These are phyloP conservation scores for Cheilosia grossa DNA, from an alignment of 2,888 invertebrate species.

Conservation along the genomic window DNA sequence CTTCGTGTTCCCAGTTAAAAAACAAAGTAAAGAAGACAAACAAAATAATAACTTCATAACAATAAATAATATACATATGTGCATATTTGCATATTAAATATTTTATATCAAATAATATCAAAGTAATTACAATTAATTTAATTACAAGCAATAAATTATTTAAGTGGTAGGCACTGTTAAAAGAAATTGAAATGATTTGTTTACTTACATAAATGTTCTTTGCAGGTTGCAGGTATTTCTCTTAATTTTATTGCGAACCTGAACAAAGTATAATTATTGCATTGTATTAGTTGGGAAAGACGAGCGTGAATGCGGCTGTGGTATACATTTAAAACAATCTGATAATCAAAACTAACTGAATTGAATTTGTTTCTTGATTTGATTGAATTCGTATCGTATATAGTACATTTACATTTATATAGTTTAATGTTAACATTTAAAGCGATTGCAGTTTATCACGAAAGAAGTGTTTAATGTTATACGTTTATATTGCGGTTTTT, in stretches of 20 bases:
- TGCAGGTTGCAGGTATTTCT: slow-evolving; percentile 37
- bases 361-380: slow-evolving; percentile 39
- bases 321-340: slow-evolving; percentile 45
- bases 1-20: slow-evolving; percentile 42
- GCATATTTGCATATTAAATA: slow-evolving; percentile 49
- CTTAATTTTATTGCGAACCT: slow-evolving; percentile 25
- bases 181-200: slow-evolving; percentile 4
- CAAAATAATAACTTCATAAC: slow-evolving; percentile 16
- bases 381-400: slow-evolving; percentile 40
- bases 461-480: slow-evolving; percentile 52
- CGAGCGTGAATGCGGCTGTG: slow-evolving; percentile 33
- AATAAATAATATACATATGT: slow-evolving; percentile 45
- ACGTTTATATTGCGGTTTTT: slow-evolving; percentile 57
- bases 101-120: slow-evolving; percentile 70
- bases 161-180: slow-evolving; percentile 56
- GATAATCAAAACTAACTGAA: slow-evolving; percentile 30
- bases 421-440: slow-evolving; percentile 74
- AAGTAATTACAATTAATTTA: slow-evolving; percentile 63
- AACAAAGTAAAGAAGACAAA: slow-evolving; percentile 6
- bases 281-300: neutral
- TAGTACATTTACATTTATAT: slow-evolving; percentile 48
- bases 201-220: neutral
- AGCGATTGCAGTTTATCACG: slow-evolving; percentile 75
- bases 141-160: slow-evolving; percentile 71
- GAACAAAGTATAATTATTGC: slow-evolving; percentile 7